Evolutionary conservation across 2,888 invertebrate genomes (phyloP), one percentile per base, ranked within the genome.

Genomic region (Eustalomyia histrio): DNA sequence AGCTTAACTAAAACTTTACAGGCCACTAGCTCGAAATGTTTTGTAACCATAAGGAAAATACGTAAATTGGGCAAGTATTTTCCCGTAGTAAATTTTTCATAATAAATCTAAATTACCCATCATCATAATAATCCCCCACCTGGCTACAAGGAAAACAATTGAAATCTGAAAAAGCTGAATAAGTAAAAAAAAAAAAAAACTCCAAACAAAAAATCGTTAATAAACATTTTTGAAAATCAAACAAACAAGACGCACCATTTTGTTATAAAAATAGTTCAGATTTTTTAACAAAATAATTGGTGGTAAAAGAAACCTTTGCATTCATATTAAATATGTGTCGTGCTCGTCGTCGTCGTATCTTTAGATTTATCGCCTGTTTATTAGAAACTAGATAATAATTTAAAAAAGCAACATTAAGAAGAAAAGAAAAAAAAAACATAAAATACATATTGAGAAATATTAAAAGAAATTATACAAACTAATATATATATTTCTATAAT

Each of bases 1-100:
- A 88, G 88, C 85, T 85, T 90, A 85, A 87, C 90, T 83, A 90
- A 89, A 87, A 87, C 88, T 85, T 87, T 90, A 82, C 86, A 89
- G 83, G 87, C 88, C 71, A 88, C 89, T 79, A 88, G 89, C 84
- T 88, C 90, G 84, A 90, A 90, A 87, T 89, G 88, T 85, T 88
- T 89, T 85, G 87, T 89, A 75, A 88, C 89, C 84, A 87, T 91
- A 91, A 86, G 92, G 91, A 89, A 94, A 93, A 87, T 92, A 93
- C 88, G 92, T 92, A 90, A 94, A 84, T 90, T 94, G 55, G 93
- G 94, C 58, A 93, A 94, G 79, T 94, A 94, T 86, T 94, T 94
- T 87, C 94, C 94, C 80, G 93, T 94, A 83, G 88, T 89, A 83
- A 89, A 89, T 84, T 89, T 89, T 85, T 89, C 90, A 85, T 88